Conservation (phyloP, 2,113 vertebrate species). For the Cottus gobio region DNA sequence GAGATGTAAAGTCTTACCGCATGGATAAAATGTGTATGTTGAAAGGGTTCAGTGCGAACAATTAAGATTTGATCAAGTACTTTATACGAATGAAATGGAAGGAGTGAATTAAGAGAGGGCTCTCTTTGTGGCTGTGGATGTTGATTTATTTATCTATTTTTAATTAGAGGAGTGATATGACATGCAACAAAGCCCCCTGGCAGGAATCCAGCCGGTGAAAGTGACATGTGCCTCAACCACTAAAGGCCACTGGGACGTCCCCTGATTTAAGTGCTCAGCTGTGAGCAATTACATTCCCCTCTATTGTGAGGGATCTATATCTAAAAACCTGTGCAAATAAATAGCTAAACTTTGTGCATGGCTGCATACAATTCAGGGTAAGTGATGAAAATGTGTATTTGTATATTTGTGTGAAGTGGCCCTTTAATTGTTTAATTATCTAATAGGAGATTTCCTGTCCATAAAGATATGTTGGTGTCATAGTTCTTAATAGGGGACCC, state of each 20-base stretch:
- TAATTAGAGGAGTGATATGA: conserved; percentile 9
- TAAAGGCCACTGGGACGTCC: not conserved
- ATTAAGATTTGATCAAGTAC: not conserved
- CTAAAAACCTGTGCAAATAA: no score
- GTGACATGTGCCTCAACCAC: not conserved
- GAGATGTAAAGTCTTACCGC: not conserved
- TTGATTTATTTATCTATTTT: not conserved
- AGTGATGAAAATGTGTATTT: not conserved
- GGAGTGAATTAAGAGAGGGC: not conserved
- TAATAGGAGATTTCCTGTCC: not conserved
- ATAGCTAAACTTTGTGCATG: no score
- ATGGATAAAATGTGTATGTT: not conserved
- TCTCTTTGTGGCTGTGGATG: not conserved
- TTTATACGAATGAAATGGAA: not conserved
- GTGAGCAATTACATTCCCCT: not conserved
- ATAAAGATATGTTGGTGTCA: not conserved
- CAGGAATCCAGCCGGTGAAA: not conserved
- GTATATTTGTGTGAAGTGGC: not conserved
- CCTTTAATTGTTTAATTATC: conserved; percentile 23
- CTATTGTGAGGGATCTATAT: not conserved
- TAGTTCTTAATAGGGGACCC: not conserved
- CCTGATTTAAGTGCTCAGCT: not conserved
- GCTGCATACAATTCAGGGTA: no score
- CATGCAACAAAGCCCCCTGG: not conserved
- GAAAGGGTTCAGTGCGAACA: not conserved